phyloP scores from a whole-genome alignment of 2,797 vertebrate genomes.

The Acanthiza pusilla region DNA sequence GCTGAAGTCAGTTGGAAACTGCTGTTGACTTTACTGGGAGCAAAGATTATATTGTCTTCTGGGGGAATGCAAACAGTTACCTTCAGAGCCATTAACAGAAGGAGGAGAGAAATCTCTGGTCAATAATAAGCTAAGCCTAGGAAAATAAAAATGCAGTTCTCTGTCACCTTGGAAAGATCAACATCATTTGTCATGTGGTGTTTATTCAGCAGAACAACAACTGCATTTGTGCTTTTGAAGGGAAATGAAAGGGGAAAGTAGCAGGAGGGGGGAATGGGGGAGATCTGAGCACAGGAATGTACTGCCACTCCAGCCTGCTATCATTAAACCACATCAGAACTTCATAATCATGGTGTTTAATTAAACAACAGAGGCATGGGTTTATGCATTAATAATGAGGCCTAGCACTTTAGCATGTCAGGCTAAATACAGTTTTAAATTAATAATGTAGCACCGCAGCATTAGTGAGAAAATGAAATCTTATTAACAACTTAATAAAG shows the following conservation, averaged over 20 bases:
- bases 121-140: background rate
- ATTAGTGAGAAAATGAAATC: slow-evolving; percentile 68
- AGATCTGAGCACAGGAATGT: slow-evolving; percentile 54
- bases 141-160: slow-evolving; percentile 51
- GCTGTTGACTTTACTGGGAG: background rate
- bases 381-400: slow-evolving; percentile 73
- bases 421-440: slow-evolving; percentile 75
- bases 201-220: slow-evolving; percentile 61
- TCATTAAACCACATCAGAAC: slow-evolving; percentile 65
- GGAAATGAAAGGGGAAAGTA: slow-evolving; percentile 31
- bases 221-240: slow-evolving; percentile 27
- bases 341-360: slow-evolving; percentile 69
- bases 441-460: slow-evolving; percentile 60
- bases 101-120: background rate
- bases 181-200: slow-evolving; percentile 37
- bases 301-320: slow-evolving; percentile 45
- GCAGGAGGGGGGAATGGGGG: background rate
- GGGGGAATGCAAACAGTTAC: background rate
- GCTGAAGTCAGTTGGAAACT: background rate
- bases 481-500: slow-evolving; percentile 70
- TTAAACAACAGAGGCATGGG: slow-evolving; percentile 72
- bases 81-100: background rate
- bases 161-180: slow-evolving; percentile 63
- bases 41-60: background rate
- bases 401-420: slow-evolving; percentile 67